Evolutionary conservation across 2,113 vertebrate genomes (phyloP).

Genomic region (rabbit (Oryctolagus cuniculus)): mOryCun1.1 NC_091434.1:96331001-96331500

Average conservation of each 20-base stretch:
- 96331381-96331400: conserved; percentile 56
- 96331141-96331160: not conserved
- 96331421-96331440: conserved; percentile 67
- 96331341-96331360: conserved; percentile 34
- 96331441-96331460: conserved; percentile 83
- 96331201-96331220: not conserved
- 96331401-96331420: conserved; percentile 82
- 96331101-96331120: not conserved
- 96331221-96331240: not conserved
- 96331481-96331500: conserved; percentile 71
- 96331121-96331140: too few relatives aligned
- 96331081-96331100: not conserved
- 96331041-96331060: not conserved
- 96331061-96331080: not conserved
- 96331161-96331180: not conserved
- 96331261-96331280: not conserved
- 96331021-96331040: not conserved
- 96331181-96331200: not conserved
- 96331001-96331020: not conserved
- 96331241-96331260: not conserved
- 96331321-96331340: not conserved
- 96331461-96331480: conserved; percentile 75
- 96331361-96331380: conserved; percentile 70
- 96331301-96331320: not conserved
- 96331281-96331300: not conserved